phyloP scores from a whole-genome alignment of 1,140 invertebrate species.

The Diuraphis noxia region DNA sequence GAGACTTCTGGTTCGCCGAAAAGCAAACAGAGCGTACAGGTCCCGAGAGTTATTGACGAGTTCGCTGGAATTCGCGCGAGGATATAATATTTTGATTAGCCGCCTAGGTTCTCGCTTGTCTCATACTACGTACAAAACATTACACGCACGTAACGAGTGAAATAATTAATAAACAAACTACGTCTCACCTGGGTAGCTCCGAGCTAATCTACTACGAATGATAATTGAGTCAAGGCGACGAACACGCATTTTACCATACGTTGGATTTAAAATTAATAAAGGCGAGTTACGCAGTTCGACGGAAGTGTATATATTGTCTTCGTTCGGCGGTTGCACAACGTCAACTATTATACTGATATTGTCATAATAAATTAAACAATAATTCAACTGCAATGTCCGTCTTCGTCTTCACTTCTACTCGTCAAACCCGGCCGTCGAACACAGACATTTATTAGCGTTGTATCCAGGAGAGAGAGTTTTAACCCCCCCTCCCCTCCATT shows the following conservation, averaged over 20 bases:
- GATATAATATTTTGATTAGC: background rate
- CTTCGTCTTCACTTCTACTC: background rate
- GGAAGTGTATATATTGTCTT: background rate
- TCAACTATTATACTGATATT: background rate
- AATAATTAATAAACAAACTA: constrained; percentile 5
- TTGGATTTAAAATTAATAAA: background rate
- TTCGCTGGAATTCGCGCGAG: background rate
- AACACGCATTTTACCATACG: background rate
- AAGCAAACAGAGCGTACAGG: background rate
- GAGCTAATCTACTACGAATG: background rate
- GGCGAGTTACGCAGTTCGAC: background rate
- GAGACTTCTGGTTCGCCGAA: background rate
- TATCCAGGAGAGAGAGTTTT: too few species aligned
- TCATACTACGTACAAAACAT: background rate
- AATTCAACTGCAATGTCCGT: background rate
- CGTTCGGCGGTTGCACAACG: background rate
- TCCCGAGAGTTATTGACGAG: background rate
- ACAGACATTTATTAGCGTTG: too few species aligned
- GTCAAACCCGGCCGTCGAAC: background rate
- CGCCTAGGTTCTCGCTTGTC: background rate
- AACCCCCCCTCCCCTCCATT: too few species aligned
- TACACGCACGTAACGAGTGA: background rate
- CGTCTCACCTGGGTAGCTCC: background rate
- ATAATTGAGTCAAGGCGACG: background rate
- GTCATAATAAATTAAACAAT: background rate